Base-by-base conservation (phyloP, 2,888 invertebrate species). In the Thecocarcelia acutangulata region DNA sequence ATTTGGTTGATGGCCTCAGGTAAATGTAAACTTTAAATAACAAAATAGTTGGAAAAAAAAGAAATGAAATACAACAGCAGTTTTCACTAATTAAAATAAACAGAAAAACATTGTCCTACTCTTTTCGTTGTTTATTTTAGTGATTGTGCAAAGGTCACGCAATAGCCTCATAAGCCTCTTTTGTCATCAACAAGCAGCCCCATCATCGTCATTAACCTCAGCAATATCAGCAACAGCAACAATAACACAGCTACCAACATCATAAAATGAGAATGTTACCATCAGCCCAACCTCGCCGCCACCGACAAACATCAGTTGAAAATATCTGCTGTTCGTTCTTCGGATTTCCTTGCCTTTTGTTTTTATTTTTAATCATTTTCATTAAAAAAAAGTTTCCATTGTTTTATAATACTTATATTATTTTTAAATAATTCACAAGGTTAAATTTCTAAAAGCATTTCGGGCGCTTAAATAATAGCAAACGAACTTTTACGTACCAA, bases 81-180 rank as follows among this genome's bases (percentile, higher is more conserved):
- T 73, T 68, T 80, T 83, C 72, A 78, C 84, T 84, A 84, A 84
- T 84, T 82, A 84, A 84, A 82, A 73, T 76, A 84, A 84, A 84
- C 82, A 84, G 44, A 63, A 69, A 68, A 85, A 74, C 76, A 79
- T 80, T 81, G 82, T 75, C n/a, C 37, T 75, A 75, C 50, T 70
- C 64, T 50, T 70, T 69, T 42, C 44, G 52, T 78, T 75, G 64
- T 46, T 82, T 61, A 28, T 63, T 63, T 73, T 63, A 69, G 52
- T 63, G 61, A 74, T 52, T 70, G 64, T 78, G 64, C 50, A 76
- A 81, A 82, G 82, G 82, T 82, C 82, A 82, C 78, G 78, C 82
- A 82, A 74, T 66, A 75, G 78, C 74, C 78, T 75, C 82, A 78
- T 70, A 82, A 82, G 82, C 82, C 61, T 70, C 78, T 78, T 74